Conservation (phyloP, 2,888 invertebrate species). For the Ophion slaviceki region DNA sequence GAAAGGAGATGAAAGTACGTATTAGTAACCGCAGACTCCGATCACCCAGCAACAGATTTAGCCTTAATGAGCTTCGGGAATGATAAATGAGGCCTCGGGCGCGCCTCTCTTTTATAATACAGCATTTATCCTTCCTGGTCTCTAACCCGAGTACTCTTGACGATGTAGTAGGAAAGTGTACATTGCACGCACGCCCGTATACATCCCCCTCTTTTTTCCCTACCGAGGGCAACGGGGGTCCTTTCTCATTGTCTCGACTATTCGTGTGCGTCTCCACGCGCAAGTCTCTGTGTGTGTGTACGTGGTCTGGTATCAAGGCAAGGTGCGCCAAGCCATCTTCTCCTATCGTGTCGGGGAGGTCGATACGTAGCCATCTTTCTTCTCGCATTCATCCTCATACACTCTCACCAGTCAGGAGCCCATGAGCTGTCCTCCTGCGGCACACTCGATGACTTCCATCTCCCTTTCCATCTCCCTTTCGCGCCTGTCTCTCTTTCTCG, state of each 20-base stretch:
- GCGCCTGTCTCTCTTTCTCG: conserved; percentile 58
- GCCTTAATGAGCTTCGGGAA: conserved; percentile 84
- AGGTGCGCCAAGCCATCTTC: conserved; percentile 55
- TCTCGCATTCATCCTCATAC: conserved; percentile 44
- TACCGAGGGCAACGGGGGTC: conserved; percentile 41
- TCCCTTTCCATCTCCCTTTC: conserved; percentile 48
- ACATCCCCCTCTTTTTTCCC: conserved; percentile 29
- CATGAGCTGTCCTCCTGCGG: conserved; percentile 37
- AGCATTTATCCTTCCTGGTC: conserved; percentile 72
- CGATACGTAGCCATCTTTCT: conserved; percentile 66
- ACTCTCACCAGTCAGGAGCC: conserved; percentile 45
- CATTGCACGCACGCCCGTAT: conserved; percentile 53
- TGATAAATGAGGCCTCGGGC: conserved; percentile 84
- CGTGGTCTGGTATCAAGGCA: conserved; percentile 33
- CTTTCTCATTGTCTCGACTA: conserved; percentile 16
- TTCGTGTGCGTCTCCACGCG: neutral
- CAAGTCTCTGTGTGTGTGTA: neutral
- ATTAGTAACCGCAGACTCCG: conserved; percentile 76
- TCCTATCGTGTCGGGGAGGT: conserved; percentile 57
- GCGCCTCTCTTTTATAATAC: conserved; percentile 81
- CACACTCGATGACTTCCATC: conserved; percentile 68
- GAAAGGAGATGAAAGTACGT: conserved; percentile 69
- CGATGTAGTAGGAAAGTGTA: conserved; percentile 69
- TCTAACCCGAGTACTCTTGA: conserved; percentile 37
- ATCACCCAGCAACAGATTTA: conserved; percentile 83